Evolutionary conservation across 2,888 invertebrate genomes (phyloP).

Genomic region (Rosalia funebris): DNA sequence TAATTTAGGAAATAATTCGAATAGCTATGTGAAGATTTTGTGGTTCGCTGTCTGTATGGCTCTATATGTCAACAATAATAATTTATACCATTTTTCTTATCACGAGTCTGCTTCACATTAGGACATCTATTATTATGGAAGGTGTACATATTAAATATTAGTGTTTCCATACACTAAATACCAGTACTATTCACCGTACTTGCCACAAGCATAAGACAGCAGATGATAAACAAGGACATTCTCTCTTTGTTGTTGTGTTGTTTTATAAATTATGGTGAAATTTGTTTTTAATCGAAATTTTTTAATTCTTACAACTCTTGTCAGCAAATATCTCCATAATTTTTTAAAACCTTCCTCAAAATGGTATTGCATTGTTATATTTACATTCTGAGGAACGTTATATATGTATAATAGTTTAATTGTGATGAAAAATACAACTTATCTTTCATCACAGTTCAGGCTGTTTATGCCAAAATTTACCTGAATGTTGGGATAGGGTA

Average conservation of each 20-base stretch:
- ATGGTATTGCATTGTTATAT: not conserved
- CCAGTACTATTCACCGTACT: too few relatives aligned
- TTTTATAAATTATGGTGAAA: constrained; percentile 16
- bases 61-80: too few relatives aligned
- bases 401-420: constrained; percentile 30
- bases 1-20: too few relatives aligned
- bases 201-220: constrained; percentile 11
- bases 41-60: too few relatives aligned
- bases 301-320: not conserved
- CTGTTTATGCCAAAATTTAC: constrained; percentile 67
- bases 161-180: too few relatives aligned
- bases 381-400: constrained; percentile 11
- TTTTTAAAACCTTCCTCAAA: constrained; percentile 3
- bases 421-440: constrained; percentile 45
- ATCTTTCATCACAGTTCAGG: constrained; percentile 48
- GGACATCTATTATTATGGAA: too few relatives aligned
- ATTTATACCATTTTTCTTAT: too few relatives aligned
- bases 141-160: too few relatives aligned
- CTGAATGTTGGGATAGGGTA: constrained; percentile 99
- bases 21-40: too few relatives aligned
- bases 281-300: not conserved
- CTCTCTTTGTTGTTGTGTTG: constrained; percentile 5
- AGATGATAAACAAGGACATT: constrained; percentile 16
- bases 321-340: not conserved
- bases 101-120: too few relatives aligned